Percentiles rank a stretch among this genome's conserved stretches.
Evolutionary conservation across 2,888 invertebrate genomes (phyloP).

Genomic region (Thecocarcelia acutangulata): DNA sequence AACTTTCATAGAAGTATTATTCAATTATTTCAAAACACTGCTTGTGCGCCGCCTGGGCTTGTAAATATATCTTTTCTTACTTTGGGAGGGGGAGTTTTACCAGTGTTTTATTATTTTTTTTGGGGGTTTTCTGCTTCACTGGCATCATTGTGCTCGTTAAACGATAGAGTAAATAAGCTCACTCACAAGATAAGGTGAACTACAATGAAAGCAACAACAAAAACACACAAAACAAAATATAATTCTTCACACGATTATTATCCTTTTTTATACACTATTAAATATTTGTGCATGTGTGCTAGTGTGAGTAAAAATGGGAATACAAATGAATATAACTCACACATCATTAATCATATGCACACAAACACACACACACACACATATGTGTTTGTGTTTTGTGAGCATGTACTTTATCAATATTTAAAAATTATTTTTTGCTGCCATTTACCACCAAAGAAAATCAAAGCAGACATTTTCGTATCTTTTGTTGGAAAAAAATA

Average conservation of each 20-base stretch:
- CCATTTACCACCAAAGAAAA: conserved; percentile 1
- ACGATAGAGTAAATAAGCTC: conserved; percentile 56
- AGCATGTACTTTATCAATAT: conserved; percentile 34
- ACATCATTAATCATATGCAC: conserved; percentile 79
- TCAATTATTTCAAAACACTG: conserved; percentile 11
- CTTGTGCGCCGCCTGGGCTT: not conserved
- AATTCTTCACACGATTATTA: conserved; percentile 66
- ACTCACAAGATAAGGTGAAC: conserved; percentile 60
- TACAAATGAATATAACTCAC: conserved; percentile 73
- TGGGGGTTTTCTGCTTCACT: conserved; percentile 62
- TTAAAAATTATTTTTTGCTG: conserved; percentile 35
- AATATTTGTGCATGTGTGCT: conserved; percentile 32
- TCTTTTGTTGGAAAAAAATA: not conserved
- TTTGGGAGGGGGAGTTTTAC: no score
- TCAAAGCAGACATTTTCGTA: no score
- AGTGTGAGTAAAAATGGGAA: not conserved
- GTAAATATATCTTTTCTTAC: conserved; percentile 12
- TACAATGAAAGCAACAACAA: conserved; percentile 27
- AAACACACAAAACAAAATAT: conserved; percentile 32
- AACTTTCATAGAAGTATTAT: not conserved
- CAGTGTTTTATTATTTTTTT: conserved; percentile 41
- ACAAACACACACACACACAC: not conserved
- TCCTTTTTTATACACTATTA: conserved; percentile 45
- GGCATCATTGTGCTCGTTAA: conserved; percentile 25
- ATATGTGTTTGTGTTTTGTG: conserved; percentile 2